phyloP scores from a whole-genome alignment of 2,797 vertebrate species.

The Tragopan temminckii region DNA sequence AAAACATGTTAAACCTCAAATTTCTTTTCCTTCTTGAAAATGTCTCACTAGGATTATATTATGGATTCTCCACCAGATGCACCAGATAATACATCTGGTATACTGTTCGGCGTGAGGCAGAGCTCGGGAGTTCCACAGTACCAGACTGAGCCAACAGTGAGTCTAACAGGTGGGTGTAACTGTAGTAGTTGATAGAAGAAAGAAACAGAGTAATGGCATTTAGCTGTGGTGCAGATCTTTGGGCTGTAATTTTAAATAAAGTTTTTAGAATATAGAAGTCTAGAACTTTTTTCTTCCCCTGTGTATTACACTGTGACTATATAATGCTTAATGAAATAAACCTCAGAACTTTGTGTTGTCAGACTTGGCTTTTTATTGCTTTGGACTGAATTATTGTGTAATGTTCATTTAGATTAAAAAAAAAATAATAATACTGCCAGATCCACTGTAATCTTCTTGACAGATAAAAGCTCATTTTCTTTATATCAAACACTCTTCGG shows the following conservation, averaged over 20 bases:
- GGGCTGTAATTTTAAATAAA: constrained; percentile 3
- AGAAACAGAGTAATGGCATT: constrained; percentile 8
- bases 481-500: background rate
- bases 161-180: constrained; percentile 83
- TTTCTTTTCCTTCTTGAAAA: constrained; percentile 69
- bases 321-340: background rate
- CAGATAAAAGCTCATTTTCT: background rate
- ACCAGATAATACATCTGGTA: constrained; percentile 82
- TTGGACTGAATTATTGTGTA: background rate
- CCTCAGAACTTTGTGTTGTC: background rate
- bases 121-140: constrained; percentile 83
- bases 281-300: background rate
- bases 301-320: background rate
- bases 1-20: constrained; percentile 55
- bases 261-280: constrained; percentile 1
- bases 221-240: background rate
- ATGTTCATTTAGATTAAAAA: background rate
- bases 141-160: constrained; percentile 82
- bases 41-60: constrained; percentile 84
- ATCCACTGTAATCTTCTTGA: background rate
- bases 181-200: constrained; percentile 41
- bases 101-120: constrained; percentile 82
- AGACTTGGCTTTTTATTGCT: background rate
- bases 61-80: constrained; percentile 81
- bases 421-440: background rate